Conservation (phyloP, 2,797 vertebrate genomes). For the Molossus molossus region DNA sequence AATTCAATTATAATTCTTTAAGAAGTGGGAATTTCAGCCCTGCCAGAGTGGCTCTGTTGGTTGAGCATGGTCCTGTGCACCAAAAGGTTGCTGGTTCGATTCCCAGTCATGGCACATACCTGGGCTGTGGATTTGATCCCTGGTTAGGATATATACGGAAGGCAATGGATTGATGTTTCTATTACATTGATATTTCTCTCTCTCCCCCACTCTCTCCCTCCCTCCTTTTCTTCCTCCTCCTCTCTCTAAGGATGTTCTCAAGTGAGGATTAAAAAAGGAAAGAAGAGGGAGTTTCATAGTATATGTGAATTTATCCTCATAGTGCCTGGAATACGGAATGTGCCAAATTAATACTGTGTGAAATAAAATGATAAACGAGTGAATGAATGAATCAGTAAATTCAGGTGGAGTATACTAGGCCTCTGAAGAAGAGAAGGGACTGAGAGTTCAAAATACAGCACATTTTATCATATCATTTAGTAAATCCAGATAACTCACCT, state of each 20-base stretch:
- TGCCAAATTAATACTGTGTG: background rate
- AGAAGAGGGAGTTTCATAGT: background rate
- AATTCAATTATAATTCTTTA: conserved; percentile 9
- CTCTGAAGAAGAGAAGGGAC: background rate
- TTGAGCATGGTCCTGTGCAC: too few species aligned
- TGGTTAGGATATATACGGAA: too few species aligned
- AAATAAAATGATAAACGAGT: conserved; percentile 2
- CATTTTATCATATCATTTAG: background rate
- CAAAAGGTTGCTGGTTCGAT: too few species aligned
- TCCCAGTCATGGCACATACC: too few species aligned
- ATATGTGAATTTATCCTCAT: background rate
- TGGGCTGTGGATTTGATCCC: too few species aligned
- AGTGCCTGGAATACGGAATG: background rate
- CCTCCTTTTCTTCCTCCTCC: too few species aligned
- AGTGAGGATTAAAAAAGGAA: too few species aligned
- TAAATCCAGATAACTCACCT: conserved; percentile 46
- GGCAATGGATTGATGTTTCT: too few species aligned
- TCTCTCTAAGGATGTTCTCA: too few species aligned
- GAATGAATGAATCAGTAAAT: conserved; percentile 56
- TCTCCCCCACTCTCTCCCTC: too few species aligned
- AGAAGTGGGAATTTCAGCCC: background rate
- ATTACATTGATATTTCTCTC: too few species aligned
- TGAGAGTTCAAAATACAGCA: background rate
- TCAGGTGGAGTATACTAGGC: background rate
- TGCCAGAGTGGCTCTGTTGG: too few species aligned